Percentiles rank a stretch among this genome's conserved stretches.
These are phyloP conservation scores for Coremacera marginata DNA, from an alignment of 2,888 invertebrate species.

Conservation along the genomic window DNA sequence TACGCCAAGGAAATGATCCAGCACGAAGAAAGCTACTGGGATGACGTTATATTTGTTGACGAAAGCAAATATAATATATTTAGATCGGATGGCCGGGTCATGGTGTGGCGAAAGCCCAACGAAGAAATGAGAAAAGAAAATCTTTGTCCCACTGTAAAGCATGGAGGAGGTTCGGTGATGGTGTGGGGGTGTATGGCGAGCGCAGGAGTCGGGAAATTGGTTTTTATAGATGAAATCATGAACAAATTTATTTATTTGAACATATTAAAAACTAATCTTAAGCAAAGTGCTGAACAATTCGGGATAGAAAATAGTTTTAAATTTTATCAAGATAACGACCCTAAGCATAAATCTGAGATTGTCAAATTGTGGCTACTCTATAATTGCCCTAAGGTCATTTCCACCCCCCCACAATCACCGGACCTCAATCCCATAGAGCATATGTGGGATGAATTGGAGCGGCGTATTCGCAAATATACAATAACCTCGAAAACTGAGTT, in stretches of 20 bases:
- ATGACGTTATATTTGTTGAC: neutral
- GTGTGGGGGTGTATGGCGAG: neutral
- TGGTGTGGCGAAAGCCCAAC: neutral
- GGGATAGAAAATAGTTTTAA: conserved; percentile 1
- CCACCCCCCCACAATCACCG: neutral
- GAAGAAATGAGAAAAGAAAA: neutral
- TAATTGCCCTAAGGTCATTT: neutral
- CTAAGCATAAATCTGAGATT: neutral
- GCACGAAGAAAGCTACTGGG: neutral
- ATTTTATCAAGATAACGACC: neutral
- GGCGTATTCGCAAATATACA: neutral
- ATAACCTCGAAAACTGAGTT: neutral
- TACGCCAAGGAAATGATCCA: neutral
- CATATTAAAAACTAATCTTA: conserved; percentile 3
- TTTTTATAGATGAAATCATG: neutral
- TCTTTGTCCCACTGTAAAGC: neutral
- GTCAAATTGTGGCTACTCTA: conserved; percentile 3
- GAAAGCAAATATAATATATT: conserved; percentile 1
- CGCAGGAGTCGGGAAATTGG: neutral
- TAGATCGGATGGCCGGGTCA: neutral
- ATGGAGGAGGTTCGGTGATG: neutral
- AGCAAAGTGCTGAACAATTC: neutral
- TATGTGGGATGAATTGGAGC: neutral
- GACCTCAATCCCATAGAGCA: neutral
- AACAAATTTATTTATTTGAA: neutral